Evolutionary conservation across 2,888 invertebrate genomes (phyloP), one percentile per base, ranked within the genome.

Genomic region (Chymomyza amoena): DNA sequence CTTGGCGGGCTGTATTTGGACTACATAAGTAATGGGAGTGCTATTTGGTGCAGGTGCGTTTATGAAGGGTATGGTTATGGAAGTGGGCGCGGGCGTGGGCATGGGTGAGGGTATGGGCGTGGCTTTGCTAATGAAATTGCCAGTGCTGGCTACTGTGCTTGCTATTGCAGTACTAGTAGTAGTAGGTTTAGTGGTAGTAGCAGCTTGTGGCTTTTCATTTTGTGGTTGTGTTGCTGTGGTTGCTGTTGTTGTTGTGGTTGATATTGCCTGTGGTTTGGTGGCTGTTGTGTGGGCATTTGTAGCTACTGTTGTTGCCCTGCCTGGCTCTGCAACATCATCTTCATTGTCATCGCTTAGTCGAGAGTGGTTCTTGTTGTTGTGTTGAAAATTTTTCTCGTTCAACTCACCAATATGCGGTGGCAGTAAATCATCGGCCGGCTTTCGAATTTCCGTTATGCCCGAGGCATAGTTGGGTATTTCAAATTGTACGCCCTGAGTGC

Each of bases 391-490:
- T 52, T 20, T 28, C 28, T 52, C 25, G 20, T 68, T 80, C 71
- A 90, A 91, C 91, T 91, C 91, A 91, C 91, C 91, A 91, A 90
- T 81, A 75, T 90, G 90, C 88, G 91, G 91, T 81, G 91, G 91
- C 81, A 91, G 83, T 81, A 91, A 75, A 77, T 90, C 91, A 69
- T 90, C 90, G 45, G 88, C 75, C 4, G 91, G 91, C 81, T 90
- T 86, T 72, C 88, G 89, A 65, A 92, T 89, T 80, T 91, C 91
- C 60, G 91, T 92, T 69, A 92, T 91, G 73, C 92, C 92, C 63
- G 92, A 92, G 45, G 92, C 92, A 83, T 92, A 92, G 69, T 85
- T 91, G 56, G 92, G 92, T 80, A 92, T 91, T 89, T 91, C 90
- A 70, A 92, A 92, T 80, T 91, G 90, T 64, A 91, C 77, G 63